Evolutionary conservation across 1,140 invertebrate genomes (phyloP), one percentile per base, ranked within the genome.

Genomic region (Drosophila bifasciata): DNA sequence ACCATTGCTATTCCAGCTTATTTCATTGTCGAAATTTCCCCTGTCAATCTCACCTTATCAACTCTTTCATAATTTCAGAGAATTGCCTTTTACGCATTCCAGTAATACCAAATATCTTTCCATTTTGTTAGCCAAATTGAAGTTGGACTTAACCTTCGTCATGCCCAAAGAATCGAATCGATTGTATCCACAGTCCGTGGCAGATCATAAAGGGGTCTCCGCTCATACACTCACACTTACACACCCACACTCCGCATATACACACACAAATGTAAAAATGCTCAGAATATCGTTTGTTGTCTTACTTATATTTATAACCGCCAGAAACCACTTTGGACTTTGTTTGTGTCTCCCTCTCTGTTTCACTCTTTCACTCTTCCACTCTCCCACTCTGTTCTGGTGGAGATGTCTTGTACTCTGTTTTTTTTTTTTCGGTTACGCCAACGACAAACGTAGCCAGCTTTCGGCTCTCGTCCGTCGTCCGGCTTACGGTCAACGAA

Each of bases 401-500:
- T 13, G 15, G 13, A 40, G 52, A 21, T 69, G 19, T 48, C 44
- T 57, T 28, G 44, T 53, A 51, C 40, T 59, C 32, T 66, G 62
- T 43, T 63, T 28, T 68, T 44, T 58, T 68, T 40, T 62, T 76
- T 74, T 76, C 58, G 74, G 74, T 59, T 63, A 74, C 69, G 43
- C 19, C 67, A 8, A 66, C 60, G 52, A 74, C 69, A 74, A 75
- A 74, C 69, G 60, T 74, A 66, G 71, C 70, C 69, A 60, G 61
- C 75, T 86, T 86, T 70, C 52, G 84, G 67, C 59, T 85, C 59
- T 57, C 75, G 71, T 60, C 75, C 83, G 84, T 89, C 83, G 84
- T 89, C 80, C 79, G 85, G 85, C 79, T 88, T 88, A 89, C 83
- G 83, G 83, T 88, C 83, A 88, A 89, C 79, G 83, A 88, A 88